Percentiles rank a stretch among this genome's conserved stretches.
phyloP scores from a whole-genome alignment of 2,113 vertebrate genomes.

The Crotalus helleri region DNA sequence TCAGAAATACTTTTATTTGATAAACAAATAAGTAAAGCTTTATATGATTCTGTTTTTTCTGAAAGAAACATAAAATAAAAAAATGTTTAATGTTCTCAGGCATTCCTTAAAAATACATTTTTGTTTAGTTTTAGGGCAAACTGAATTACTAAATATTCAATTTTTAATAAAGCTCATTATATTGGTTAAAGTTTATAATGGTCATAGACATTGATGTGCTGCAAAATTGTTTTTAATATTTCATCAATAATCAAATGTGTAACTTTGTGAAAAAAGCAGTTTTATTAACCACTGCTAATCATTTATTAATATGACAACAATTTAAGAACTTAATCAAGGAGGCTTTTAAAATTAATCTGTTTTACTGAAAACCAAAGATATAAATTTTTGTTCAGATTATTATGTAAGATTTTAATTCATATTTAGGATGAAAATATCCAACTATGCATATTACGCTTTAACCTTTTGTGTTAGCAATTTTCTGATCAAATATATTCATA shows the following conservation, averaged over 20 bases:
- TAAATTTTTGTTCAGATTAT: neutral
- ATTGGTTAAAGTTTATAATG: neutral
- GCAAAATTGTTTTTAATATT: conserved; percentile 7
- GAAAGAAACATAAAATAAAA: neutral
- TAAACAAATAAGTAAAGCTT: neutral
- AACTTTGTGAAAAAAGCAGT: neutral
- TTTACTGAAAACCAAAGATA: neutral
- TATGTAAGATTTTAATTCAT: neutral
- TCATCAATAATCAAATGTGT: neutral
- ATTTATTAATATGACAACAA: conserved; percentile 1
- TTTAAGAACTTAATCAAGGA: neutral
- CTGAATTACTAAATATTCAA: neutral
- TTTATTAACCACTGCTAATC: neutral
- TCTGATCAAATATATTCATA: neutral
- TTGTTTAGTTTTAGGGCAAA: neutral
- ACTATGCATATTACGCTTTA: neutral
- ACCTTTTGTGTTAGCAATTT: neutral
- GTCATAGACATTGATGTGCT: neutral
- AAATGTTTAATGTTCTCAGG: neutral
- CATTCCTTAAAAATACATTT: neutral
- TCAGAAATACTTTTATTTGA: neutral
- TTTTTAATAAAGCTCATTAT: neutral
- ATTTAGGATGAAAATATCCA: neutral
- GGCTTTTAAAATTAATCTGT: conserved; percentile 5
- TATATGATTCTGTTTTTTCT: neutral